Evolutionary conservation across 2,888 invertebrate species (phyloP).

Genomic region (Tortrix viridana): DNA sequence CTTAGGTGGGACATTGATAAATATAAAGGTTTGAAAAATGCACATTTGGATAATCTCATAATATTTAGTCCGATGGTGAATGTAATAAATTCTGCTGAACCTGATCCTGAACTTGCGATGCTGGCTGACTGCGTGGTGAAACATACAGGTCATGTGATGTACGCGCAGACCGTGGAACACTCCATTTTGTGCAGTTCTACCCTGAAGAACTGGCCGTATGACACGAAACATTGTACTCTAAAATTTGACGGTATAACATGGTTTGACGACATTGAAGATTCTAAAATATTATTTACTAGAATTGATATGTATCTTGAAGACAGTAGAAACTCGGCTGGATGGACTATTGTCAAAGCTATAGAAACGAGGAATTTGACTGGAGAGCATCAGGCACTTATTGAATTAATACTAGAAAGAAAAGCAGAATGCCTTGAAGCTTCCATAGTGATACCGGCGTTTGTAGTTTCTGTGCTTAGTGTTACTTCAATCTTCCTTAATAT

Average conservation of each 20-base stretch:
- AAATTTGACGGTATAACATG: conserved; percentile 16
- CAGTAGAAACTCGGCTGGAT: not conserved
- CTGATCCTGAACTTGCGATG: too few relatives aligned
- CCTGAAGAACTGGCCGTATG: conserved; percentile 26
- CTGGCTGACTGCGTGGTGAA: conserved; percentile 1
- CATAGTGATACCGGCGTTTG: conserved; percentile 19
- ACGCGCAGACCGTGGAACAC: not conserved
- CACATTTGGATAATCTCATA: not conserved
- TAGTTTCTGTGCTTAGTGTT: conserved; percentile 14
- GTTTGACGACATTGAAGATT: not conserved
- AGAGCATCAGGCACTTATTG: conserved; percentile 14
- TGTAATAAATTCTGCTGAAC: conserved; percentile 44
- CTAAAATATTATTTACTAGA: not conserved
- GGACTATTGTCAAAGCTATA: not conserved
- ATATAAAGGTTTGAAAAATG: conserved; percentile 46
- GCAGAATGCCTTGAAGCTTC: conserved; percentile 23
- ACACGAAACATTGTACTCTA: conserved; percentile 17
- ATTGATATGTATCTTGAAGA: not conserved
- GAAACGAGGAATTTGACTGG: conserved; percentile 18
- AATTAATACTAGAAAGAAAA: conserved; percentile 25
- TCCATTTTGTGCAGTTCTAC: not conserved
- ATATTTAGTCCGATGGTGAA: conserved; percentile 51
- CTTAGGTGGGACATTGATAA: conserved; percentile 53
- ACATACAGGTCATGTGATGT: conserved; percentile 8
- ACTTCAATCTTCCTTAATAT: conserved; percentile 6